Evolutionary conservation across 1,140 invertebrate genomes (phyloP), one percentile per base, ranked within the genome.

Genomic region (Polypedilum vanderplanki): DNA sequence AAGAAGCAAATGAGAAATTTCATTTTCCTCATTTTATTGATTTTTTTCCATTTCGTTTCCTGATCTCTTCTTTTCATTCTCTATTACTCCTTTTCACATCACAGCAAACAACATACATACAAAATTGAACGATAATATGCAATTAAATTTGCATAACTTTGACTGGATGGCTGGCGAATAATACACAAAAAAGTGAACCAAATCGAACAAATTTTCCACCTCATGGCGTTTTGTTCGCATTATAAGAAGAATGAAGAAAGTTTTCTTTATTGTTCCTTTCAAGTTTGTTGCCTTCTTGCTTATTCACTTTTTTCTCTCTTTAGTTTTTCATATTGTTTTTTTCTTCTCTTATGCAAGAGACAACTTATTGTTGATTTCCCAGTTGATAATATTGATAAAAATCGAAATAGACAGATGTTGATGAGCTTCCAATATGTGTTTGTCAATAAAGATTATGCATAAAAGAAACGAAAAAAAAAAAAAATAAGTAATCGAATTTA

Each of bases 101-200:
- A 57, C 12, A 57, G 12, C 46, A 57, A n/a, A 57, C 46, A 33
- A 33, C 5, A 33, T 33, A 3, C 24, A 33, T 33, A 1, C 46
- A 57, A 57, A 57, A 15, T n/a, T 57, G 46, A 57, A 57, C 46
- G 12, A 57, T 57, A 57, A 57, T 57, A 57, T 57, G 46, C 46
- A 57, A 57, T 57, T 57, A 57, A 57, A 57, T 57, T 57, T 57
- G 46, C 46, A 57, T 57, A 57, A 57, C 46, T 57, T 57, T 57
- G 9, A 46, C 46, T 12, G 10, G 9, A 4, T 57, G 46, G n/a
- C n/a, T 57, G 10, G 12, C n/a, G 41, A 46, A 46, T 46, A 46
- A 46, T 10, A 46, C 41, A 46, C 9, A 46, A 46, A 8, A 46
- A 15, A 46, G 41, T 46, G 41, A 57, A 57, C 12, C 12, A 57